These are phyloP conservation scores for Melanerpes formicivorus DNA, from an alignment of 2,113 vertebrate species.

Conservation along the genomic window DNA sequence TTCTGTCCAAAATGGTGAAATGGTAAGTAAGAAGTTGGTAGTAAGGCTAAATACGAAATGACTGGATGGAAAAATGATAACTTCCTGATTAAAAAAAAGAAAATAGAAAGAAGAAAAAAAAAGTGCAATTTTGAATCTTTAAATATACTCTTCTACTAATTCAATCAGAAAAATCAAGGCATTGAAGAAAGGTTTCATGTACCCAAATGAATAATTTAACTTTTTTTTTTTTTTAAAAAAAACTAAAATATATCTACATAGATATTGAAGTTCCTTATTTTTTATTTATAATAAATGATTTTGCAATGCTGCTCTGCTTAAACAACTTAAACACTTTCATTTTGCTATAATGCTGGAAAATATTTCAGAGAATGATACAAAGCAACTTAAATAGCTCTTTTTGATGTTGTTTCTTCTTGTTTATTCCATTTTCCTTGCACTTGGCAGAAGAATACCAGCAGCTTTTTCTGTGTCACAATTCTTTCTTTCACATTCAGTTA, in stretches of 20 bases:
- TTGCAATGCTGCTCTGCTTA: background rate
- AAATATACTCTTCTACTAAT: background rate
- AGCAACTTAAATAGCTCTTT: background rate
- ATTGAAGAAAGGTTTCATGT: background rate
- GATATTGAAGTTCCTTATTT: background rate
- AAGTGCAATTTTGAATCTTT: background rate
- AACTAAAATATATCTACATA: no score
- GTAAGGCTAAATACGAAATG: background rate
- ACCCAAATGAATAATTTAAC: background rate
- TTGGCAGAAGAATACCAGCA: background rate
- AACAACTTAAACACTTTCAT: background rate
- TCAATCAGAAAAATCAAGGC: background rate
- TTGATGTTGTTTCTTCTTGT: background rate
- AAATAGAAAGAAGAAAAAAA: background rate
- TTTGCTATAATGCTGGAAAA: background rate
- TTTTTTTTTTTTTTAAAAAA: background rate
- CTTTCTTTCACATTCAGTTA: background rate
- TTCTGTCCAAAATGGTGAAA: background rate
- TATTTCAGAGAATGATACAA: background rate
- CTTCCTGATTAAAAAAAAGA: background rate
- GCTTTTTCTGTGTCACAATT: background rate
- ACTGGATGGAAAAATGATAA: background rate
- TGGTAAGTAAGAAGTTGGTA: background rate
- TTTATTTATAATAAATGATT: background rate
- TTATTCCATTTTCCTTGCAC: background rate